phyloP scores from a whole-genome alignment of 2,797 vertebrate species.

The Malurus leucopterus region DNA sequence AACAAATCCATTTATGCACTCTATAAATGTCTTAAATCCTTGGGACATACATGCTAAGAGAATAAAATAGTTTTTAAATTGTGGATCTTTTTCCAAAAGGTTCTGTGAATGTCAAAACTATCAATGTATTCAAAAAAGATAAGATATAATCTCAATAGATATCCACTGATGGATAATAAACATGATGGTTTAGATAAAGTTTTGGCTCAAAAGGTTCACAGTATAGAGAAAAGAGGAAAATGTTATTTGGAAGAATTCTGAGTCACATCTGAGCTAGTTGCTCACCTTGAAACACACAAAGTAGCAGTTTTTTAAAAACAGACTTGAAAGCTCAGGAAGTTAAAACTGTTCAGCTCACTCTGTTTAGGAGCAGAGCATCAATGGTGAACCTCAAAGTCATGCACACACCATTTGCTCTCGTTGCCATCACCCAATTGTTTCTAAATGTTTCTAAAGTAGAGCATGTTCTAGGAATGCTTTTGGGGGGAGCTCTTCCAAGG shows the following conservation, averaged over 20 bases:
- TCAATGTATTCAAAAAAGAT: background rate
- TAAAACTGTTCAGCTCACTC: background rate
- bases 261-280: background rate
- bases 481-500: background rate
- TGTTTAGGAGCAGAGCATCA: background rate
- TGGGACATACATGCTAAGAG: fast-evolving
- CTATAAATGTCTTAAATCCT: background rate
- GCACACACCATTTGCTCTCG: background rate
- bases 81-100: background rate
- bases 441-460: background rate
- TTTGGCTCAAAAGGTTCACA: background rate
- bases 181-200: background rate
- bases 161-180: background rate
- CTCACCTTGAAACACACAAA: background rate
- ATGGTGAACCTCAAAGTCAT: fast-evolving
- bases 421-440: background rate
- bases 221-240: background rate
- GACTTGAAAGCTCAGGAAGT: background rate
- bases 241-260: background rate
- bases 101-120: background rate
- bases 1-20: background rate
- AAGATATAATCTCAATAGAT: background rate
- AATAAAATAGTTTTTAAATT: background rate
- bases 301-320: background rate
- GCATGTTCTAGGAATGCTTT: background rate